Base-by-base conservation (phyloP, 1,140 invertebrate species). In the Teleopsis dalmanni region DNA sequence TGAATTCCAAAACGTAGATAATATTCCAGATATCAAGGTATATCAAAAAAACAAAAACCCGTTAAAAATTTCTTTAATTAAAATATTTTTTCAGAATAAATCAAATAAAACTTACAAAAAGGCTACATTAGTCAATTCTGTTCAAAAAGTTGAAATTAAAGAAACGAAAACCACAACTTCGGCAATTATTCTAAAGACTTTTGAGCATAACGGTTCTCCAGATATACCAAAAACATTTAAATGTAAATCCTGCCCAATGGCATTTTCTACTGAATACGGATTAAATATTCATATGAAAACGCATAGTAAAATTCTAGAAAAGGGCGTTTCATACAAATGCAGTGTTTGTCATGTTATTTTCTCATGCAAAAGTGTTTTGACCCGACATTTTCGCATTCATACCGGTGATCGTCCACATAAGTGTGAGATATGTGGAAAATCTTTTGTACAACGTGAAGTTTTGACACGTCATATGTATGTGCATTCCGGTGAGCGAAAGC, bases 401-500 rank as follows among this genome's bases (percentile, higher is more conserved):
- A 87, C 81, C 58, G 82, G 86, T 5, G 81, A 86, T 56, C 82
- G 86, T 57, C 88, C 88, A 4, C 87, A 81, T 60, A 76, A 78
- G 34, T 91, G 88, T 64, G 75, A 78, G 9, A 73, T 79, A 25
- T 92, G 89, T 64, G 75, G 76, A 8, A 79, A 82, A 18, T 73
- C 78, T 25, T 92, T 90, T 62, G 80, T 85, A 2, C 82, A 89
- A 62, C 81, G 85, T 45, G 86, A 87, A 63, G 87, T 90, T 53
- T 74, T 92, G n/a, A 76, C 83, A 25, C 78, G 88, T 1, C 91
- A 95, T 71, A 77, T 87, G 53, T 81, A 89, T 64, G 85, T 84
- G 14, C 90, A 95, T 59, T 85, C 84, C 1, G 88, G 90, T 8
- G 78, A 83, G 54, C 87, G 88, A 60, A 90, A 88, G 1, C 87